Conservation (phyloP, 2,888 invertebrate genomes). For the Julus scandinavius region DNA sequence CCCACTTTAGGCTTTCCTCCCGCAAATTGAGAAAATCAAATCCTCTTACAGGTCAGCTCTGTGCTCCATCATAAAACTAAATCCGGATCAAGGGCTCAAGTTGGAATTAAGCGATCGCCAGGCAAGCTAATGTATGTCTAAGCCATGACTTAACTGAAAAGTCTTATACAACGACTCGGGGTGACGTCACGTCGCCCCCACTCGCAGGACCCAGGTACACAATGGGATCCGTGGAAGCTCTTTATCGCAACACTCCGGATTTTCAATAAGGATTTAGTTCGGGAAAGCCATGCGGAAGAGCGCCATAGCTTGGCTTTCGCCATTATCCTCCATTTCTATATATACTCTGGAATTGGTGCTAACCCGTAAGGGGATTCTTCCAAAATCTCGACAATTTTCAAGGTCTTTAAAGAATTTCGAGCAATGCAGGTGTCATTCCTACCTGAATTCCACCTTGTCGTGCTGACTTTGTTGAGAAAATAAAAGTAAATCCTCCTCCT, state of each 20-base stretch:
- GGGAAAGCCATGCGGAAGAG: neutral
- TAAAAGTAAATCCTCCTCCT: too few relatives aligned
- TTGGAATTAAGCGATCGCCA: slow-evolving; percentile 42
- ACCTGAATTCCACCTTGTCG: too few relatives aligned
- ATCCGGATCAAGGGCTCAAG: slow-evolving; percentile 43
- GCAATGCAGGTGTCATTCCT: too few relatives aligned
- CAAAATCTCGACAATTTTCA: too few relatives aligned
- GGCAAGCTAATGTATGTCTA: slow-evolving; percentile 22
- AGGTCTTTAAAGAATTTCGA: too few relatives aligned
- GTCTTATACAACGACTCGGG: neutral
- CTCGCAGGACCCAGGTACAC: neutral
- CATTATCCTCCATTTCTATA: neutral
- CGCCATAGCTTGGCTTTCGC: neutral
- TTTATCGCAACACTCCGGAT: neutral
- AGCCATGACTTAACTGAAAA: slow-evolving; percentile 16
- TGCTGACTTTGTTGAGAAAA: too few relatives aligned
- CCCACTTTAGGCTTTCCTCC: neutral
- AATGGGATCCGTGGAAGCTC: neutral
- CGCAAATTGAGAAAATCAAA: slow-evolving; percentile 28
- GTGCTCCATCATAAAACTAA: slow-evolving; percentile 46
- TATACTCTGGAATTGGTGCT: too few relatives aligned
- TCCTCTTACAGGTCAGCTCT: slow-evolving; percentile 48
- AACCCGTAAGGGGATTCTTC: too few relatives aligned
- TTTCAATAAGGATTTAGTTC: slow-evolving; percentile 2
- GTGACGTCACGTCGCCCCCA: neutral